phyloP scores from a whole-genome alignment of 2,888 invertebrate species.

The Drosophila meridionalis region DNA sequence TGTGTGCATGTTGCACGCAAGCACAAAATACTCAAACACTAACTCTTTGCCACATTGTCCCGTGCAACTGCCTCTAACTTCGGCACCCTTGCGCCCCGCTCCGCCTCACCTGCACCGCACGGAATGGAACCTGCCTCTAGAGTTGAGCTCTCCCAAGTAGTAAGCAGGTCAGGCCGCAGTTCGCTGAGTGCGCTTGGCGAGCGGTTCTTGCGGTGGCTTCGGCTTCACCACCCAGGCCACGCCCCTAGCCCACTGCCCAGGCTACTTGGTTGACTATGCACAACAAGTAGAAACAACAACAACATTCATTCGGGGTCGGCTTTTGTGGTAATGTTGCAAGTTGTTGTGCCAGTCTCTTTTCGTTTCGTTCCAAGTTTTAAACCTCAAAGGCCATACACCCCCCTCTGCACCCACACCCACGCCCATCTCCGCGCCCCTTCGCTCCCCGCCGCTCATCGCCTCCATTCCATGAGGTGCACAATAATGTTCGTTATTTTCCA shows the following conservation, averaged over 20 bases:
- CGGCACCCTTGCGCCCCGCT: background rate
- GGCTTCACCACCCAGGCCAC: slow-evolving; percentile 5
- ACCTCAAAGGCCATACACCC: background rate
- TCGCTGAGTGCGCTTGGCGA: slow-evolving; percentile 67
- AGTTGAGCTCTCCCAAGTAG: slow-evolving; percentile 45
- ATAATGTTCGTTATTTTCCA: slow-evolving; percentile 50
- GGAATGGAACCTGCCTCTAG: background rate
- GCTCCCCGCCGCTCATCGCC: background rate
- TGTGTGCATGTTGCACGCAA: slow-evolving; percentile 77
- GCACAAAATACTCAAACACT: slow-evolving; percentile 60
- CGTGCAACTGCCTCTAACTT: slow-evolving; percentile 17
- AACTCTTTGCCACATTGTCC: slow-evolving; percentile 58
- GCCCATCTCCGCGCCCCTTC: background rate
- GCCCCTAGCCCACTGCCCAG: background rate
- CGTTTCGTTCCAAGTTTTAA: slow-evolving; percentile 14
- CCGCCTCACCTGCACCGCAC: background rate
- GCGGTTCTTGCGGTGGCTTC: slow-evolving; percentile 70
- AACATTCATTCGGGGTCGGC: slow-evolving; percentile 46
- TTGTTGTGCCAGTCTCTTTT: slow-evolving; percentile 39
- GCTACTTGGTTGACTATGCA: slow-evolving; percentile 1
- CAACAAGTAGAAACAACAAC: slow-evolving; percentile 26
- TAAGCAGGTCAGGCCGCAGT: slow-evolving; percentile 75
- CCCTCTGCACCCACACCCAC: background rate
- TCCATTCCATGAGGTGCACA: slow-evolving; percentile 40
- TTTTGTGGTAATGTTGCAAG: slow-evolving; percentile 68